Base-by-base conservation (phyloP, 2,113 vertebrate species). In the Lasiurus borealis region DNA sequence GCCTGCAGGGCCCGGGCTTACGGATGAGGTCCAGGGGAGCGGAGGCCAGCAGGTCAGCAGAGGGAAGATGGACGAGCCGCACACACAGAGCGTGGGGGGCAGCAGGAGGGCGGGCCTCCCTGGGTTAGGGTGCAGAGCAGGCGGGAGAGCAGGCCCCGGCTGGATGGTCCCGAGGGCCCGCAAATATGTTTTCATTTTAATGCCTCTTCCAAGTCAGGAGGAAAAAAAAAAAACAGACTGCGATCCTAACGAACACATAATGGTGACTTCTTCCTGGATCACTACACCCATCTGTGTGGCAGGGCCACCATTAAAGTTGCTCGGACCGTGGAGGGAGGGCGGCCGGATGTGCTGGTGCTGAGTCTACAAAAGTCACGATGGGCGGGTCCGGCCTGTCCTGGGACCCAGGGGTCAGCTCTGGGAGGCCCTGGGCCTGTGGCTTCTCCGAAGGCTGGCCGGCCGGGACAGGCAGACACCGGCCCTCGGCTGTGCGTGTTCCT, bases 121-220 rank as follows among this genome's bases (percentile, higher is more conserved):
- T 0, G 29, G 14, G 31, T 21, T 9, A 72, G 34, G 31, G 3
- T 0, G 0, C 2, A 0, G 46, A 5, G 46, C 15, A 3, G 50
- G 9, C n/a, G 8, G 25, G 10, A 25, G 10, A 1, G 15, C 44
- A 12, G 15, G 80, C 8, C 5, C 6, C 3, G 0, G 71, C 23
- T 18, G 46, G 9, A 4, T 0, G 3, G 11, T 8, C 46, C 8
- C 6, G 34, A 78, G 83, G 72, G 36, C 36, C 77, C 29, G 13
- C 3, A 8, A 23, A 31, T 29, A 10, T 3, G 31, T 48, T 89
- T 89, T n/a, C 2, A 50, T 90, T 71, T 95, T 71, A 23, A 50
- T 15, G 31, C 85, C 27, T 82, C 87, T 91, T 94, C 72, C 72
- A 77, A 85, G 88, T 92, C 62, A 69, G 25, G 78, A 92, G 77